Evolutionary conservation across 1,140 invertebrate species (phyloP).

Genomic region (Procambarus virginalis): DNA sequence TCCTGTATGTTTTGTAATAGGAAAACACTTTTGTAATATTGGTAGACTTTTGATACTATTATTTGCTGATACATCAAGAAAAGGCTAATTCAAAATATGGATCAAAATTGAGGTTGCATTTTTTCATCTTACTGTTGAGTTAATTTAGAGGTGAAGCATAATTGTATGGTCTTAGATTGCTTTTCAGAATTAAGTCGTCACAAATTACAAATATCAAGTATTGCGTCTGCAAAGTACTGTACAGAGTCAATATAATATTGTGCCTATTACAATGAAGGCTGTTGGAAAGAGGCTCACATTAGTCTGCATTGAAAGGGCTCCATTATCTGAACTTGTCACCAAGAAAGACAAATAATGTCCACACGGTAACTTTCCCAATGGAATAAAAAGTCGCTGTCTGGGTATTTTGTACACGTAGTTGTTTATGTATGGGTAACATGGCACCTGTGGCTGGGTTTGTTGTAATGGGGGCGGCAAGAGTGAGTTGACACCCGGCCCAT

Average conservation of each 20-base stretch:
- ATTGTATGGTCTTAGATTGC: background rate
- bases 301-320: background rate
- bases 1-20: too few relatives aligned
- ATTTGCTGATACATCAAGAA: too few relatives aligned
- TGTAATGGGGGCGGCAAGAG: constrained; percentile 4
- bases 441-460: constrained; percentile 42
- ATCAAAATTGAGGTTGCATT: too few relatives aligned
- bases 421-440: constrained; percentile 18
- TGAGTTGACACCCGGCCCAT: background rate
- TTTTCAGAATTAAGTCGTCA: background rate
- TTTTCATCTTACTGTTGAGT: too few relatives aligned
- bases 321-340: background rate
- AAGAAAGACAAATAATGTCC: background rate
- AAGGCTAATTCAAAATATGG: too few relatives aligned
- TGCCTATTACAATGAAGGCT: constrained; percentile 29
- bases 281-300: background rate
- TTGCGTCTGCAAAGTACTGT: background rate
- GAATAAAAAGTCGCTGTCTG: background rate
- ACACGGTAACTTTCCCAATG: background rate
- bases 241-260: background rate
- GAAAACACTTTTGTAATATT: too few relatives aligned
- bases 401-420: background rate
- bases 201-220: background rate
- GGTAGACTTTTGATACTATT: too few relatives aligned
- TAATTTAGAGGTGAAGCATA: background rate